Base-by-base conservation (phyloP, 1,140 invertebrate species). In the Achroia grisella region DNA sequence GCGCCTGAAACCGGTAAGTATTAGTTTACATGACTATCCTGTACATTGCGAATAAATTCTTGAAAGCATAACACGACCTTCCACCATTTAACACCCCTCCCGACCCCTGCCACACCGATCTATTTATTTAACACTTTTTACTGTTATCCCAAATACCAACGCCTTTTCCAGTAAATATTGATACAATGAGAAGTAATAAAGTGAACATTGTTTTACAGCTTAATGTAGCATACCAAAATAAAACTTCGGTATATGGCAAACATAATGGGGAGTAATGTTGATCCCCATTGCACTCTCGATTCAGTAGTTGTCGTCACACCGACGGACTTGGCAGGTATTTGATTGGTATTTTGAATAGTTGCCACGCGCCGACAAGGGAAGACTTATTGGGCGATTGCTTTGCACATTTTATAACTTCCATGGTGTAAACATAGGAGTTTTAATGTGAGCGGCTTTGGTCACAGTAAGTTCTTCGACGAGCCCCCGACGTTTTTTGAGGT, bases 181-280 rank as follows among this genome's bases (percentile, higher is more conserved):
- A 60, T 53, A 67, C 56, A 56, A 52, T 61, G 56, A 63, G 49
- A 66, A 78, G 71, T 80, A 82, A 78, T 81, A 79, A 83, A 81
- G 62, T 81, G 63, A 78, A 81, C 72, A 80, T 82, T 84, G 59
- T 84, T 84, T 84, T 84, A 77, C 80, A 84, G 80, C 80, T 73
- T 64, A 67, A 67, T 68, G 63, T 80, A 73, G 65, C 65, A 77
- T 76, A 73, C 70, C 75, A 80, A 81, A 78, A 79, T 79, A 72
- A 68, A 60, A 77, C 71, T 75, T 70, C 71, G 73, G 67, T 83
- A 78, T 71, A 74, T 78, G 77, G 77, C 80, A 80, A 72, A 74
- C 64, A 59, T 77, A 72, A 67, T 69, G 71, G 71, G 69, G 65
- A 62, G 73, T 59, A 61, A 65, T 63, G 14, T 65, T 56, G 54